Percentiles rank a stretch among this genome's conserved stretches.
phyloP scores from a whole-genome alignment of 1,140 invertebrate genomes.

The Proales similis region DNA sequence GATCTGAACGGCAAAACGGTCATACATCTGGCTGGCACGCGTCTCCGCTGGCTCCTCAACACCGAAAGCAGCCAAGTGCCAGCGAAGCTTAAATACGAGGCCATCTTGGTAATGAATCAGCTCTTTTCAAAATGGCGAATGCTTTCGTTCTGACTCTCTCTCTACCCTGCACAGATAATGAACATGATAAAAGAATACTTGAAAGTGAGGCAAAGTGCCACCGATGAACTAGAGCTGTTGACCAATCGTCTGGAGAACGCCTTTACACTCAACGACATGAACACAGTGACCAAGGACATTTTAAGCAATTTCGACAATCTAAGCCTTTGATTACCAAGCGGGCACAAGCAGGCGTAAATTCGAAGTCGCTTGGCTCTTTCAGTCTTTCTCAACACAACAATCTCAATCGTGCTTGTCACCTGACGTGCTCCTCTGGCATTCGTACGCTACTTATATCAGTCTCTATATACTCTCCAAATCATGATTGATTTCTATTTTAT shows the following conservation, averaged over 20 bases:
- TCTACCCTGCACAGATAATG: constrained; percentile 15
- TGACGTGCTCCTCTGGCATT: no score
- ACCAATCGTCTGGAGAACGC: constrained; percentile 22
- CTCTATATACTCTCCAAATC: no score
- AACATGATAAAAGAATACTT: constrained; percentile 38
- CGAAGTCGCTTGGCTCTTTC: no score
- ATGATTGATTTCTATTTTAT: no score
- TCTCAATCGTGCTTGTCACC: no score
- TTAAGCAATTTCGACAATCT: constrained; percentile 39
- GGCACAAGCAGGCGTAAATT: no score
- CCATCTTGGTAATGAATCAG: constrained; percentile 21
- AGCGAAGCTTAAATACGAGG: constrained; percentile 27
- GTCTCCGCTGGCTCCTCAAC: constrained; percentile 22
- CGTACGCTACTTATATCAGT: no score
- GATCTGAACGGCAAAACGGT: constrained; percentile 29
- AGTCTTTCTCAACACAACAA: no score
- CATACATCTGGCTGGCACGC: constrained; percentile 22
- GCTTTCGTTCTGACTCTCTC: constrained; percentile 38
- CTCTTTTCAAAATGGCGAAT: not conserved
- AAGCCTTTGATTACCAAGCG: no score
- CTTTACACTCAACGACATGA: constrained; percentile 38
- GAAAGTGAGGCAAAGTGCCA: constrained; percentile 34
- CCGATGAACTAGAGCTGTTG: constrained; percentile 31
- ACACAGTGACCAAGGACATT: constrained; percentile 38
- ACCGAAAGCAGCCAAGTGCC: constrained; percentile 16